Evolutionary conservation across 2,888 invertebrate species (phyloP).

Genomic region (Pristionchus exspectatus): DNA sequence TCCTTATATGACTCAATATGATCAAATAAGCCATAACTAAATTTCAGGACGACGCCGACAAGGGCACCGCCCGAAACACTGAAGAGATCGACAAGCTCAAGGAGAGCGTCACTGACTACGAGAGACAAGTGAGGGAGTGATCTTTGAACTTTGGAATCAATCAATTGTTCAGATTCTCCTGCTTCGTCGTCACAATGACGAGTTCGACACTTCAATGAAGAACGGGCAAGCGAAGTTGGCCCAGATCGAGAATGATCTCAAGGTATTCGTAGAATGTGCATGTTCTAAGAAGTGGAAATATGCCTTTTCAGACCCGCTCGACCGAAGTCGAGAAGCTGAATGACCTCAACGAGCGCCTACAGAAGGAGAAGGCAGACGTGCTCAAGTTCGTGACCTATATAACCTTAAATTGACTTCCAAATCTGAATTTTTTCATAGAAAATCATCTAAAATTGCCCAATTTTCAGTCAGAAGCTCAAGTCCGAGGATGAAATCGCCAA

Average conservation of each 20-base stretch:
- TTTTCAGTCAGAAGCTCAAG: conserved; percentile 75
- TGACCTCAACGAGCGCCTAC: conserved; percentile 75
- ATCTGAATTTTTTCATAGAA: too few relatives aligned
- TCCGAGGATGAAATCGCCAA: conserved; percentile 71
- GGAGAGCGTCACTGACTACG: conserved; percentile 71
- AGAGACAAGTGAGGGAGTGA: conserved; percentile 65
- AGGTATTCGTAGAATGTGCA: not conserved
- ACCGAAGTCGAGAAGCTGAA: conserved; percentile 76
- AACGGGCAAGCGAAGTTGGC: conserved; percentile 75
- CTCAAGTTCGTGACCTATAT: conserved; percentile 64
- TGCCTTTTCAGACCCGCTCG: conserved; percentile 60
- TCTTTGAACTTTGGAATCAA: not conserved
- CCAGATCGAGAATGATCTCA: conserved; percentile 75
- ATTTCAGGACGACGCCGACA: conserved; percentile 62
- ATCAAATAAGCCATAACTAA: not conserved
- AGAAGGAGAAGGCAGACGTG: conserved; percentile 76
- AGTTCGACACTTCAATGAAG: conserved; percentile 77
- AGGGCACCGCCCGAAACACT: conserved; percentile 65
- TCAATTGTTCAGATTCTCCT: conserved; percentile 65
- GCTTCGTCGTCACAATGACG: conserved; percentile 77
- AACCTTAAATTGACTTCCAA: not conserved
- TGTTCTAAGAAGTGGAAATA: too few relatives aligned
- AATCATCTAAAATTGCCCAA: too few relatives aligned
- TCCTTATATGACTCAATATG: too few relatives aligned
- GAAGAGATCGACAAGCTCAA: conserved; percentile 75